These are phyloP conservation scores for Cyprinodon diabolis DNA, from an alignment of 2,797 vertebrate species.

Conservation along the genomic window DNA sequence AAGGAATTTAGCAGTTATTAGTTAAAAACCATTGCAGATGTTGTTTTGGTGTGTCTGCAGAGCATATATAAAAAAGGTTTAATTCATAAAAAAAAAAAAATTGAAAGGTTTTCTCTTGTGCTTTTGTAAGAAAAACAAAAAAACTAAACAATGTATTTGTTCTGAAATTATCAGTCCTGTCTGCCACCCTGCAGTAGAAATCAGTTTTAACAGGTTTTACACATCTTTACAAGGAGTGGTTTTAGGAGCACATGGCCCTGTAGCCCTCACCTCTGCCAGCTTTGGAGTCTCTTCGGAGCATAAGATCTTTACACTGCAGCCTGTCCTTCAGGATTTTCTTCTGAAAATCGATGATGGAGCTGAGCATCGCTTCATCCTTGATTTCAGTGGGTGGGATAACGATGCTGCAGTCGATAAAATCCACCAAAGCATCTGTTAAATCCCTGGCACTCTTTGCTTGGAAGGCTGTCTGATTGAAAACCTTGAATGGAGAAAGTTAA, in stretches of 20 bases:
- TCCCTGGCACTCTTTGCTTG: conserved; percentile 78
- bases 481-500: conserved; percentile 69
- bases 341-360: conserved; percentile 86
- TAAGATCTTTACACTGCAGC: conserved; percentile 56
- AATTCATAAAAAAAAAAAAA: too few species aligned
- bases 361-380: conserved; percentile 82
- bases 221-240: background rate
- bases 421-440: conserved; percentile 78
- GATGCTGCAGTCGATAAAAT: conserved; percentile 91
- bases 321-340: conserved; percentile 86
- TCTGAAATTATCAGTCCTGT: background rate
- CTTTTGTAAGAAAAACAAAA: too few species aligned
- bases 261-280: conserved; percentile 60
- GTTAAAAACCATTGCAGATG: background rate
- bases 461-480: conserved; percentile 86
- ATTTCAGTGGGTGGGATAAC: conserved; percentile 89
- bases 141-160: too few species aligned
- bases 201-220: background rate
- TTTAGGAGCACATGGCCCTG: background rate
- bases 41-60: background rate
- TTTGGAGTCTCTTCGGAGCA: conserved; percentile 50
- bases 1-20: background rate
- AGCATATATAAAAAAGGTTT: background rate
- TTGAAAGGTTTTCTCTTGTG: too few species aligned
- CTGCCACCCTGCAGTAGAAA: background rate